These are phyloP conservation scores for Campylorhamphus procurvoides DNA, from an alignment of 2,113 vertebrate species.

Conservation along the genomic window DNA sequence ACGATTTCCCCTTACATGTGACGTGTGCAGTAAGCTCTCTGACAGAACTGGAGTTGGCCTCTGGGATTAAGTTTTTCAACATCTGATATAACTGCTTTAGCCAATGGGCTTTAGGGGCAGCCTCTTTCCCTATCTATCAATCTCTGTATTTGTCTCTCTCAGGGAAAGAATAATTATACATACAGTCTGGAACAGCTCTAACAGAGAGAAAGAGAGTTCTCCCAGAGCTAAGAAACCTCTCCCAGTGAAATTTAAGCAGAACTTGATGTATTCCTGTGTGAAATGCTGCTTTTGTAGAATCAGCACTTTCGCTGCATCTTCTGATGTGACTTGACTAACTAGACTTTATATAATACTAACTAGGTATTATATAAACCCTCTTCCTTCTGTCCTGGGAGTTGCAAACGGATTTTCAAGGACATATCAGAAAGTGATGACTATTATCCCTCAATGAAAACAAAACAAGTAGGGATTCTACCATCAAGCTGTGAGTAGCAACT, in stretches of 20 bases:
- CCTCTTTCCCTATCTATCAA: neutral
- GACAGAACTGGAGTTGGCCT: neutral
- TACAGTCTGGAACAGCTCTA: neutral
- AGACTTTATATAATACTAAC: no score
- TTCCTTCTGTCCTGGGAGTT: neutral
- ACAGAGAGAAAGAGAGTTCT: neutral
- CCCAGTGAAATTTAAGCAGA: neutral
- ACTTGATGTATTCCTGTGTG: neutral
- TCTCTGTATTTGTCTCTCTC: neutral
- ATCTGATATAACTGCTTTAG: neutral
- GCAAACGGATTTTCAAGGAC: neutral
- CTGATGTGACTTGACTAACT: neutral
- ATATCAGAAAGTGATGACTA: neutral
- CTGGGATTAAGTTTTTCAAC: neutral
- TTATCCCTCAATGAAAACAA: neutral
- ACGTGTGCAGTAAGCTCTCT: rapidly evolving
- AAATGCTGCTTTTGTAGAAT: neutral
- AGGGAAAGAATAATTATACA: neutral
- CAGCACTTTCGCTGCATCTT: neutral
- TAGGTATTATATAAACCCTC: neutral
- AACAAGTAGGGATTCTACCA: neutral
- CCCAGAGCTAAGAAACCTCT: neutral
- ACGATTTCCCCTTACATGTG: neutral
- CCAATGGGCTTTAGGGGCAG: neutral
- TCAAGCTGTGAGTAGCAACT: neutral